Percentiles rank a stretch among this genome's conserved stretches.
phyloP scores from a whole-genome alignment of 2,113 vertebrate species.

The Sciurus niger region DNA sequence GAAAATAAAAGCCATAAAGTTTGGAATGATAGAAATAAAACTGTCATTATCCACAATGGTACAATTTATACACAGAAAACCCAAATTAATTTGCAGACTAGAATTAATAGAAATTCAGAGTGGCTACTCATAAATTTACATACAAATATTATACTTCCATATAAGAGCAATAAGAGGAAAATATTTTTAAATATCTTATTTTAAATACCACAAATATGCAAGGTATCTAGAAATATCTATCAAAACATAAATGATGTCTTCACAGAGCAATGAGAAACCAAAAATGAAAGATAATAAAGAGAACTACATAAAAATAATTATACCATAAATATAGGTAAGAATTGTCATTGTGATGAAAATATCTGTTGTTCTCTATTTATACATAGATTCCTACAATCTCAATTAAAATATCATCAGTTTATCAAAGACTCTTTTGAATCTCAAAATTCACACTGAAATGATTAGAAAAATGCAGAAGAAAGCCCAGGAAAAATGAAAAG shows the following conservation, averaged over 20 bases:
- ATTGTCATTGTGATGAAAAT: not conserved
- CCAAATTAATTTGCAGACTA: not conserved
- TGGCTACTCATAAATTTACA: constrained; percentile 25
- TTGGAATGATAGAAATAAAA: constrained; percentile 14
- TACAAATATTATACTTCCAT: not conserved
- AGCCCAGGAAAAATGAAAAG: not conserved
- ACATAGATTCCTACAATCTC: not conserved
- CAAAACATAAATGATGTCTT: not conserved
- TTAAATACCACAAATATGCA: constrained; percentile 37
- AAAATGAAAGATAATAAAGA: constrained; percentile 29
- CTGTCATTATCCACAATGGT: not conserved
- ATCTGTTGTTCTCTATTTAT: not conserved
- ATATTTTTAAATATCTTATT: constrained; percentile 47
- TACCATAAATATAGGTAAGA: not conserved
- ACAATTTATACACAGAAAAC: not conserved
- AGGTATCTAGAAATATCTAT: not conserved
- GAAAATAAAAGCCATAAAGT: not conserved
- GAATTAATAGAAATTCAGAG: constrained; percentile 36
- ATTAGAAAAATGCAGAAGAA: not conserved
- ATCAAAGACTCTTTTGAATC: not conserved
- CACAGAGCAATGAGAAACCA: constrained; percentile 27
- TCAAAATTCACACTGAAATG: not conserved
- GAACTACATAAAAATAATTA: not conserved
- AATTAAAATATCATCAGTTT: not conserved
- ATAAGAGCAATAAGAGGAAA: not conserved